Evolutionary conservation across 1,140 invertebrate genomes (phyloP), one percentile per base, ranked within the genome.

Genomic region (Eurytemora carolleeae): DNA sequence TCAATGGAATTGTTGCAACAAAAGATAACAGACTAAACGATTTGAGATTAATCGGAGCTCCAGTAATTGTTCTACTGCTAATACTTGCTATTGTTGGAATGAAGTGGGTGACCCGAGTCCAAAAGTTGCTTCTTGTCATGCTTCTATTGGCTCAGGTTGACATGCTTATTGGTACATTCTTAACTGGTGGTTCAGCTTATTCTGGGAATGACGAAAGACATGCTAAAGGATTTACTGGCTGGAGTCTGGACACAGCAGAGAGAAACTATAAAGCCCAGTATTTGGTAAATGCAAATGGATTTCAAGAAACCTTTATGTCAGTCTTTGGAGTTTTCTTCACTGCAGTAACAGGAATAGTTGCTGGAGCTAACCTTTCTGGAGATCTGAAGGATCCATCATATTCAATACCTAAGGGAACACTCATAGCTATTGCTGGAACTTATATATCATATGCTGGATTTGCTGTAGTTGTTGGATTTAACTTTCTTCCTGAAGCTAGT

Each of bases 281-380:
- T 44, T n/a, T 20, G 2, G 26, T 22, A 20, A 20, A 53, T 1
- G 53, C 18, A 2, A 55, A 18, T 17, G 59, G 26, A 53, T 22
- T 21, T 1, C 53, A 61, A 18, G 83, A 90, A 61, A 77, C 82
- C 59, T 89, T 96, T 71, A 94, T 95, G 72, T 83, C 85, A 58
- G 85, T 94, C 0, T 97, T 96, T 69, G 84, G 89, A 1, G 89
- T 96, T 63, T 97, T 94, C 72, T 96, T 97, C 69, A 91, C 92
- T 1, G 92, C 90, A 1, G 89, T 92, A 0, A 95, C 92, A n/a
- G n/a, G n/a, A n/a, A n/a, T n/a, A n/a, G n/a, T n/a, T n/a, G n/a
- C n/a, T n/a, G n/a, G n/a, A n/a, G 92, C 91, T 0, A 96, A 95
- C 68, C 90, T 92, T 18, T 21, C 18, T 57, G 59, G 59, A 1